A percentile compares a stretch with the other conserved stretches of the same genome.
These are phyloP conservation scores for Prochilodus magdalenae DNA, from an alignment of 2,113 vertebrate species.

Conservation along the genomic window DNA sequence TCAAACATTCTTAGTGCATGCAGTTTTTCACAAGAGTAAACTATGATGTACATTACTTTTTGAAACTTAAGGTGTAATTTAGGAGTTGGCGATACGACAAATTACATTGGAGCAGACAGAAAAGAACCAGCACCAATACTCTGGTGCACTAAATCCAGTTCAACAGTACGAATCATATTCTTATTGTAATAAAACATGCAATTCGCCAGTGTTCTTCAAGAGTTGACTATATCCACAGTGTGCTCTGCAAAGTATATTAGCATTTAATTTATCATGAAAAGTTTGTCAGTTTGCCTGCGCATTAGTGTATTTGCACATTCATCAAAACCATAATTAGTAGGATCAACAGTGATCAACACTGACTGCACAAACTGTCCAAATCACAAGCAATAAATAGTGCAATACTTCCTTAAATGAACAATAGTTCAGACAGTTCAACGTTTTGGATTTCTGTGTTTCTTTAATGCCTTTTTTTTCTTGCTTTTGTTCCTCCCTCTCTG, in stretches of 20 bases:
- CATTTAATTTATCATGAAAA: no score
- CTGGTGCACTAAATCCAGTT: no score
- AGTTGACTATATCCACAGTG: no score
- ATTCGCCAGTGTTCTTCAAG: no score
- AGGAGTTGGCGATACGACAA: no score
- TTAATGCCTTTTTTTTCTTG: not conserved
- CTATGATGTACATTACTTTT: not conserved
- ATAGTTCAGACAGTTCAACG: not conserved
- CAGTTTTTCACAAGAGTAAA: not conserved
- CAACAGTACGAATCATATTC: not conserved
- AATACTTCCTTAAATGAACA: constrained; percentile 1
- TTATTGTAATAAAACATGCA: not conserved
- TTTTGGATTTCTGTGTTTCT: not conserved
- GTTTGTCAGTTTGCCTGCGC: no score
- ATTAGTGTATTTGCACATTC: not conserved
- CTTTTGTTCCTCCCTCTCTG: not conserved
- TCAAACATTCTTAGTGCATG: not conserved
- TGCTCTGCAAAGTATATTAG: no score
- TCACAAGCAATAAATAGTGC: constrained; percentile 33
- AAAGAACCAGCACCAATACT: no score
- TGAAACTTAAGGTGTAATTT: not conserved
- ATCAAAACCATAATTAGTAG: not conserved
- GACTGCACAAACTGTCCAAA: not conserved
- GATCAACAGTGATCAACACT: not conserved
- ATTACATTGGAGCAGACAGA: no score